Percentiles rank a stretch among this genome's conserved stretches.
These are phyloP conservation scores for Drosophila prolongata DNA, from an alignment of 2,888 invertebrate genomes.

Conservation along the genomic window DNA sequence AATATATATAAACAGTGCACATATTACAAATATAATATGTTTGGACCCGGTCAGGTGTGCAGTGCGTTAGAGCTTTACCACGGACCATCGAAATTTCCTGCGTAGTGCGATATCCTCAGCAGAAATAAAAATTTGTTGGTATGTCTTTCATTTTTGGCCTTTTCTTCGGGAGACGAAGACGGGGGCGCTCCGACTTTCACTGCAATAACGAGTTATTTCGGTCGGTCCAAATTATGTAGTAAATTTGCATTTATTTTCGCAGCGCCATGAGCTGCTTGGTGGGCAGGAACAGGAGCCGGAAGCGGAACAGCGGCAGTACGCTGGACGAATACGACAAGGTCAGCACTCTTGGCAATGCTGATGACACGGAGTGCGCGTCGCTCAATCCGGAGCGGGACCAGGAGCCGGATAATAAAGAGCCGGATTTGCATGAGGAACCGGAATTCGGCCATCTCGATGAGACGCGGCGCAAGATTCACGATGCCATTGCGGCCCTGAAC, in stretches of 20 bases:
- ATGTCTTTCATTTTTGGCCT: constrained; percentile 27
- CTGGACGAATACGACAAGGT: constrained; percentile 39
- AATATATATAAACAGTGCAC: constrained; percentile 36
- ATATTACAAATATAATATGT: constrained; percentile 45
- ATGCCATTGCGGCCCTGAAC: constrained; percentile 63
- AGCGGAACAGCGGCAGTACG: constrained; percentile 13
- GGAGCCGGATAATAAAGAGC: constrained; percentile 10
- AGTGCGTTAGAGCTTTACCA: constrained; percentile 21
- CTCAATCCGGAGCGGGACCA: not conserved
- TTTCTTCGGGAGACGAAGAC: constrained; percentile 12
- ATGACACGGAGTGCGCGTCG: constrained; percentile 25
- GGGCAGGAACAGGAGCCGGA: constrained; percentile 6
- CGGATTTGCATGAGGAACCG: constrained; percentile 14
- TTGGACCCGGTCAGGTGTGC: constrained; percentile 21
- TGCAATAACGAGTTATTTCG: constrained; percentile 34
- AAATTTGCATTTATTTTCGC: constrained; percentile 17
- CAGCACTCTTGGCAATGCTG: constrained; percentile 42
- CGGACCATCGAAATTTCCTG: constrained; percentile 28
- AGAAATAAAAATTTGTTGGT: constrained; percentile 17
- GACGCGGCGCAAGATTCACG: constrained; percentile 60
- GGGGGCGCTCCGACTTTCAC: constrained; percentile 31
- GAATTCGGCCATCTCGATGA: constrained; percentile 62
- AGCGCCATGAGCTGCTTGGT: constrained; percentile 32
- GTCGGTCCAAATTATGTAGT: not conserved
- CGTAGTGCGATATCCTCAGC: constrained; percentile 18